phyloP scores from a whole-genome alignment of 2,888 invertebrate genomes.

The Chromoteleia sp. region DNA sequence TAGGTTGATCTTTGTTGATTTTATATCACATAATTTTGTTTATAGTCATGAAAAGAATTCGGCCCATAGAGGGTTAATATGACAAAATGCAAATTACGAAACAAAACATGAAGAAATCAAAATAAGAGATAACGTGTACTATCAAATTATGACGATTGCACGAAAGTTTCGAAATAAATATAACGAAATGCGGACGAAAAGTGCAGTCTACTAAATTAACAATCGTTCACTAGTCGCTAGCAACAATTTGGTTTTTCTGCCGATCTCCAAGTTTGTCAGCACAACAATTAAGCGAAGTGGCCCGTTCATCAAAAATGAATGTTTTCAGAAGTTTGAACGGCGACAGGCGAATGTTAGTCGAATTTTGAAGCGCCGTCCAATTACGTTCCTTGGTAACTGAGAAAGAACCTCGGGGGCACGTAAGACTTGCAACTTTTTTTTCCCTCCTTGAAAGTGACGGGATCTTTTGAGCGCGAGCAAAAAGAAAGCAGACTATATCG shows the following conservation, averaged over 20 bases:
- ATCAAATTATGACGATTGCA: no score
- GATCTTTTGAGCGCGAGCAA: slow-evolving; percentile 47
- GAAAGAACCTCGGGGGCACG: slow-evolving; percentile 46
- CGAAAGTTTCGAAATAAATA: no score
- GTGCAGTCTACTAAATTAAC: no score
- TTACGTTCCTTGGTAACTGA: slow-evolving; percentile 58
- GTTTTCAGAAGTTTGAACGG: slow-evolving; percentile 30
- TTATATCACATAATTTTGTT: no score
- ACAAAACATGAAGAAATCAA: no score
- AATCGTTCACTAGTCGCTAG: no score
- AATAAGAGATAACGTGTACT: no score
- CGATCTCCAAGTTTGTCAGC: slow-evolving; percentile 4
- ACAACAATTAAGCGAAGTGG: slow-evolving; percentile 39
- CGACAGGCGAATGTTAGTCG: slow-evolving; percentile 32
- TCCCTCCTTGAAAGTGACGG: slow-evolving; percentile 28
- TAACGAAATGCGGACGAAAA: no score
- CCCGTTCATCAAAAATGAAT: slow-evolving; percentile 28
- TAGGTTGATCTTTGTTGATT: no score
- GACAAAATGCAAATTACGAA: no score
- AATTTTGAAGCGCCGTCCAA: slow-evolving; percentile 63
- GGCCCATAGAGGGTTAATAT: no score
- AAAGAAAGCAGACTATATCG: slow-evolving; percentile 59
- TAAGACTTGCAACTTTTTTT: slow-evolving; percentile 55
- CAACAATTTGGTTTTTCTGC: neutral
- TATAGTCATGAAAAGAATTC: no score